phyloP scores from a whole-genome alignment of 2,888 invertebrate genomes.

The Priocnemis perturbator region DNA sequence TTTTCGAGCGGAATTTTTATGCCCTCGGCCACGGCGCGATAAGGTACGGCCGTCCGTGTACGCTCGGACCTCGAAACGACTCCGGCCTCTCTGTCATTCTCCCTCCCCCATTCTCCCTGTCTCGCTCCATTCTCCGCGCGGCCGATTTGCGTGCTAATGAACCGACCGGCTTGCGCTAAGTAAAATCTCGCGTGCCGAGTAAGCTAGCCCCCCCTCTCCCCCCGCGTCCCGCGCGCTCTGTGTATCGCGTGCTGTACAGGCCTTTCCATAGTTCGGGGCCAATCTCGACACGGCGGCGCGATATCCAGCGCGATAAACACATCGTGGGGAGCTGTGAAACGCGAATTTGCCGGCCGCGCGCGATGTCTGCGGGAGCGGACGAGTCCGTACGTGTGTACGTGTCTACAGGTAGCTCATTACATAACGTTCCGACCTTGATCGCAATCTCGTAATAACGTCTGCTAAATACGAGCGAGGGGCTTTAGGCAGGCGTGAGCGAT shows the following conservation, averaged over 20 bases:
- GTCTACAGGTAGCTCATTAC: no score
- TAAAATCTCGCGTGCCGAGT: conserved; percentile 5
- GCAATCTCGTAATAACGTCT: no score
- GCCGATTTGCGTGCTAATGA: conserved; percentile 16
- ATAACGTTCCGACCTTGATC: no score
- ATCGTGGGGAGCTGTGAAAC: background rate
- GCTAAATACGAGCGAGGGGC: no score
- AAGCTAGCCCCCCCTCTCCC: background rate
- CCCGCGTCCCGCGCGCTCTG: background rate
- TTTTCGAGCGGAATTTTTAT: no score
- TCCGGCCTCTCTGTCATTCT: background rate
- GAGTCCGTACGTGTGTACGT: no score
- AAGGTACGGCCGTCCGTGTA: no score
- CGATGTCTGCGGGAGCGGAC: no score
- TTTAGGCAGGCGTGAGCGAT: no score
- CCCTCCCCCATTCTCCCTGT: background rate
- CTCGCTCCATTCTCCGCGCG: background rate
- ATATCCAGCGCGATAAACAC: no score
- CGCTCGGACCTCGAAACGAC: no score
- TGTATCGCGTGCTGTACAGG: background rate
- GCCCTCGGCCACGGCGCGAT: no score
- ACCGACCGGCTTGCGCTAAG: conserved; percentile 17
- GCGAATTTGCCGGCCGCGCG: background rate
- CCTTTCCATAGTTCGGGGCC: background rate
- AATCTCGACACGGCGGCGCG: background rate